Percentiles rank a stretch among this genome's conserved stretches.
Conservation (phyloP, 2,113 vertebrate genomes). For the Stigmatopora nigra region DNA sequence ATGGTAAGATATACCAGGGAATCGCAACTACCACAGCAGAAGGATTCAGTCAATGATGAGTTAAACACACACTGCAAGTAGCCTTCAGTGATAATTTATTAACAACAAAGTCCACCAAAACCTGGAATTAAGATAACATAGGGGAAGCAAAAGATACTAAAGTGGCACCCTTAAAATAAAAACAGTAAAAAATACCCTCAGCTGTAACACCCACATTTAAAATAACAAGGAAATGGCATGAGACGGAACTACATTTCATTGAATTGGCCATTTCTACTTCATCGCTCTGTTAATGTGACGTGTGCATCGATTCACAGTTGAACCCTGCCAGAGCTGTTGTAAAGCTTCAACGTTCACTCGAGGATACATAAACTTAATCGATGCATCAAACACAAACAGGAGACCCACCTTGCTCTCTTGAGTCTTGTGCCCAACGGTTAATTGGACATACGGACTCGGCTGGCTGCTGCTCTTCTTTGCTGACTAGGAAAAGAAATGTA, state of each 20-base stretch:
- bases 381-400: background rate
- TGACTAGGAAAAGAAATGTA: slow-evolving; percentile 64
- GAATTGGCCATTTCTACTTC: background rate
- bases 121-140: no score
- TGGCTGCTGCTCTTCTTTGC: slow-evolving; percentile 88
- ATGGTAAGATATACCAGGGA: no score
- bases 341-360: background rate
- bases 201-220: background rate
- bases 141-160: no score
- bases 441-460: slow-evolving; percentile 83
- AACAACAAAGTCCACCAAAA: no score
- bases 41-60: no score
- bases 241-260: background rate
- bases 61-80: no score
- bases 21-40: no score
- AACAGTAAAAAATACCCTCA: no score
- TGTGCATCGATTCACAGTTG: background rate
- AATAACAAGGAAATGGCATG: background rate
- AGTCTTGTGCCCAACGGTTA: slow-evolving; percentile 84
- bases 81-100: no score
- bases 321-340: background rate
- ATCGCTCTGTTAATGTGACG: background rate
- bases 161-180: no score
- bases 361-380: background rate
- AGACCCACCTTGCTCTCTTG: slow-evolving; percentile 88